phyloP scores from a whole-genome alignment of 2,888 invertebrate genomes.

The Hydriomena furcata region DNA sequence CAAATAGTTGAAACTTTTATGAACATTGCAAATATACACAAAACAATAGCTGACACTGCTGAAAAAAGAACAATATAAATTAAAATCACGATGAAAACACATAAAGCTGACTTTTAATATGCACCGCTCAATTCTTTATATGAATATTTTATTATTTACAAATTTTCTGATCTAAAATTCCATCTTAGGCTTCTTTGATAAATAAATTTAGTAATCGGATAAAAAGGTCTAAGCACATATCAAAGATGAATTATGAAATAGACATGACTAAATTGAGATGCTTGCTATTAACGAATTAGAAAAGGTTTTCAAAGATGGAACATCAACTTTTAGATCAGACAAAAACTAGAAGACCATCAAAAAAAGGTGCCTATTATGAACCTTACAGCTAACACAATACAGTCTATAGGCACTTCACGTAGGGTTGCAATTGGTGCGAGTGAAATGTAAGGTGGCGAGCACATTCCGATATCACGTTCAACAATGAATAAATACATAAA shows the following conservation, averaged over 20 bases:
- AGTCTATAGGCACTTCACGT: slow-evolving; percentile 30
- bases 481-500: slow-evolving; percentile 50
- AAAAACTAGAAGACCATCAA: neutral
- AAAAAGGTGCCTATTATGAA: slow-evolving; percentile 12
- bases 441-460: slow-evolving; percentile 61
- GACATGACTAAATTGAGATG: too few species aligned
- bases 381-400: slow-evolving; percentile 38
- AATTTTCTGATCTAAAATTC: slow-evolving; percentile 4
- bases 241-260: too few species aligned
- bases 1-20: slow-evolving; percentile 55
- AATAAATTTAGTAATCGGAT: too few species aligned
- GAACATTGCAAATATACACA: slow-evolving; percentile 71
- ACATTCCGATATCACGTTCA: slow-evolving; percentile 36
- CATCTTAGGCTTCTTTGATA: too few species aligned
- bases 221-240: too few species aligned
- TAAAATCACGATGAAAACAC: slow-evolving; percentile 53
- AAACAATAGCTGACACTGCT: slow-evolving; percentile 72
- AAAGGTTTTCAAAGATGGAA: neutral
- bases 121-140: slow-evolving; percentile 44
- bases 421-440: slow-evolving; percentile 30
- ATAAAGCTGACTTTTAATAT: slow-evolving; percentile 54
- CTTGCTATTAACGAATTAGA: too few species aligned
- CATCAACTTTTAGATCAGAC: slow-evolving; percentile 3
- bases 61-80: slow-evolving; percentile 67
- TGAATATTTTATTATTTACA: neutral